These are phyloP conservation scores for Malaclemys terrapin DNA, from an alignment of 2,113 vertebrate genomes.

Conservation along the genomic window DNA sequence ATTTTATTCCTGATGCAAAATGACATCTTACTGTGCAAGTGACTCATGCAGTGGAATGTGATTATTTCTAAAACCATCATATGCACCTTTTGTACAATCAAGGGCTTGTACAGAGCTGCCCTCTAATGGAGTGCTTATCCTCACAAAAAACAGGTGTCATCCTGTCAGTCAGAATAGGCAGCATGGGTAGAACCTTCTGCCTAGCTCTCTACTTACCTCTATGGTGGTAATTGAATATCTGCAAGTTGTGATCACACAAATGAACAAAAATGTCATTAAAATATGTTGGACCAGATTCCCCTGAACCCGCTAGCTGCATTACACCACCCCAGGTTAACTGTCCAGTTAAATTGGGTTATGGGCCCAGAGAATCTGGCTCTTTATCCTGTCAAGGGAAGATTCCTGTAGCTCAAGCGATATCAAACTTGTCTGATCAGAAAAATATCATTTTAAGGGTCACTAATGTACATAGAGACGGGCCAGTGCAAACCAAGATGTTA, in stretches of 20 bases:
- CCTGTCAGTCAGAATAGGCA: not conserved
- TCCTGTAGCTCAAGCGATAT: not conserved
- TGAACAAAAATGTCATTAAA: not conserved
- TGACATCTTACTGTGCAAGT: conserved; percentile 27
- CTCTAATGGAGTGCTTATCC: not conserved
- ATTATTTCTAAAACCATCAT: not conserved
- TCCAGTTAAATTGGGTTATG: not conserved
- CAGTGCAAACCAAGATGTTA: not conserved
- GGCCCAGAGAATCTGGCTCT: not conserved
- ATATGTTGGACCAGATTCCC: not conserved
- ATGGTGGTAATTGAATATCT: not conserved
- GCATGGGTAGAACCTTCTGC: not conserved
- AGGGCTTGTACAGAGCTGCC: not conserved
- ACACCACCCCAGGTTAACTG: accelerated
- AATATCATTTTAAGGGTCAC: not conserved
- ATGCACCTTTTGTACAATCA: not conserved
- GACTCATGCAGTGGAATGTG: conserved; percentile 27
- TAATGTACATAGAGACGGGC: not conserved
- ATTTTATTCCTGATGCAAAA: conserved; percentile 45
- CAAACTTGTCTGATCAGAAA: not conserved
- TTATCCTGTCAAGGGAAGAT: not conserved
- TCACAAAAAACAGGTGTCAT: not conserved
- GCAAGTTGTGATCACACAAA: not conserved
- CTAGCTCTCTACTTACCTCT: not conserved
- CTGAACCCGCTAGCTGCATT: not conserved